Conservation (phyloP, 2,888 invertebrate genomes). For the Spodoptera picta region DNA sequence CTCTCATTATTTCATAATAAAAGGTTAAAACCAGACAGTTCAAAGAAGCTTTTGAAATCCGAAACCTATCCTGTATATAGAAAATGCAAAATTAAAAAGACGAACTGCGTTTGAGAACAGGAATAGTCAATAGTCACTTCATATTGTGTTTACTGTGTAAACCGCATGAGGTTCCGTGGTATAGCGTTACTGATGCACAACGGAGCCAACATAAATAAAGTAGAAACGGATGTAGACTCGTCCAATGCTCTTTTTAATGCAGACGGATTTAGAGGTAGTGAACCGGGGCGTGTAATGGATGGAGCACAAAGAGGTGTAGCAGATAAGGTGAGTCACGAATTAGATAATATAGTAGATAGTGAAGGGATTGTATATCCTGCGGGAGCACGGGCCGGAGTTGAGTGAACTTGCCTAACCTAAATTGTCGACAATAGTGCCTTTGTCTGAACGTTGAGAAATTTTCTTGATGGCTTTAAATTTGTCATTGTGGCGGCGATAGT, state of each 20-base stretch:
- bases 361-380: conserved; percentile 79
- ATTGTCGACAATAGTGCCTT: conserved; percentile 81
- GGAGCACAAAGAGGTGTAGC: conserved; percentile 18
- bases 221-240: conserved; percentile 10
- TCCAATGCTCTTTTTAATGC: conserved; percentile 57
- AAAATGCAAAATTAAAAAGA: conserved; percentile 84
- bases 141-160: conserved; percentile 86
- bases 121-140: conserved; percentile 88
- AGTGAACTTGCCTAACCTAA: conserved; percentile 85
- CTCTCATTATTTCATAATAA: conserved; percentile 79
- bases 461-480: conserved; percentile 70
- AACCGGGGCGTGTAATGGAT: conserved; percentile 61
- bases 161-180: conserved; percentile 83
- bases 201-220: conserved; percentile 41
- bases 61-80: conserved; percentile 79
- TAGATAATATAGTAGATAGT: conserved; percentile 58
- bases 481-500: conserved; percentile 69
- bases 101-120: conserved; percentile 78
- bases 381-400: conserved; percentile 81
- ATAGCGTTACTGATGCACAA: conserved; percentile 75
- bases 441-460: conserved; percentile 76
- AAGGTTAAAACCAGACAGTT: conserved; percentile 71
- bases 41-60: conserved; percentile 78
- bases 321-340: conserved; percentile 28
- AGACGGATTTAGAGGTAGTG: not conserved